Conservation (phyloP, 2,113 vertebrate species). For the Tapirus terrestris region DNA sequence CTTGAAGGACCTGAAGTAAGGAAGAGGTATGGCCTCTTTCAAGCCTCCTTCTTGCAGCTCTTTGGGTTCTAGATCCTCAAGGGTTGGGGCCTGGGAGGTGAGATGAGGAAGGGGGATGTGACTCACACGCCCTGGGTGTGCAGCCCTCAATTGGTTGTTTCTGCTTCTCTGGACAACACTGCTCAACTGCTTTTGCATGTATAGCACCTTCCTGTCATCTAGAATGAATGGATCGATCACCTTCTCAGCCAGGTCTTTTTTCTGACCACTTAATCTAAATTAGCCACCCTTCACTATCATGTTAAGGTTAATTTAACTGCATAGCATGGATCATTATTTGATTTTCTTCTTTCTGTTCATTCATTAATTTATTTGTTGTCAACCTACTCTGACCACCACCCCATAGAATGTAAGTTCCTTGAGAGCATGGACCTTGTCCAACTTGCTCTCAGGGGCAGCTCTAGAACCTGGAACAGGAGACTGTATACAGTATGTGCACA, state of each 20-base stretch:
- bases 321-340: background rate
- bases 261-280: background rate
- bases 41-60: background rate
- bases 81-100: background rate
- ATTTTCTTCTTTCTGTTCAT: background rate
- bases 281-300: background rate
- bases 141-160: too few relatives aligned
- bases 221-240: background rate
- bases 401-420: background rate
- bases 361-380: background rate
- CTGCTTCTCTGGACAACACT: background rate
- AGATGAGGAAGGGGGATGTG: fast-evolving
- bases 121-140: fast-evolving
- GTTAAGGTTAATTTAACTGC: background rate
- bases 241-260: background rate
- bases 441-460: background rate
- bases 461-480: background rate
- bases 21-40: background rate
- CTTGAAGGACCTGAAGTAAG: background rate
- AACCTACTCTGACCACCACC: fast-evolving
- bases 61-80: background rate
- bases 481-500: too few relatives aligned
- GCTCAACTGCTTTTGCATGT: background rate
- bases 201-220: background rate
- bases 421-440: background rate